Percentiles rank a stretch among this genome's conserved stretches.
Evolutionary conservation across 64 coral and sea anemone genomes (phyloP).

Genomic region (Montipora sp.): DNA sequence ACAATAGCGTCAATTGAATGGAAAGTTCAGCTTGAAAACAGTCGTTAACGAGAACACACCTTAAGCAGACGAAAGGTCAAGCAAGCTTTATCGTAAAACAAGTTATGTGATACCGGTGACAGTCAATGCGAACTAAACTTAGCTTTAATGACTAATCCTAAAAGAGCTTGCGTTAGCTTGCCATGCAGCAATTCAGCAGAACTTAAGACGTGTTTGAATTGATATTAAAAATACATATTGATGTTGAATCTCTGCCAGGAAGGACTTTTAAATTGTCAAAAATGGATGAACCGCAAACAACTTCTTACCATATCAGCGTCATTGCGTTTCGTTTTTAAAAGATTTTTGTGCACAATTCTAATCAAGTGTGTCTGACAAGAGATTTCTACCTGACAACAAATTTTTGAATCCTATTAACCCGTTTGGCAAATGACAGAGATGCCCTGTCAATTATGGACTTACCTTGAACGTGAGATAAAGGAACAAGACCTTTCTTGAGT

Average conservation of each 20-base stretch:
- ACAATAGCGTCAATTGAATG: neutral
- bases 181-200: neutral
- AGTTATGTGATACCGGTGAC: neutral
- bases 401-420: neutral
- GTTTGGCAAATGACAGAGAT: neutral
- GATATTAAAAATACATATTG: slow-evolving; percentile 8
- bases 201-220: neutral
- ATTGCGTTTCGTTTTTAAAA: neutral
- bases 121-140: neutral
- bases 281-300: slow-evolving; percentile 18
- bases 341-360: neutral
- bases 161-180: neutral
- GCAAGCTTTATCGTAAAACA: neutral
- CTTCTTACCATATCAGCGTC: slow-evolving; percentile 1
- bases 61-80: slow-evolving; percentile 17
- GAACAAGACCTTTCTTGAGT: no score
- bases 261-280: slow-evolving; percentile 4
- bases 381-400: neutral
- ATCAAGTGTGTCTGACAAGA: neutral
- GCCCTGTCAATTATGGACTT: neutral
- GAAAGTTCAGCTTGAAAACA: neutral
- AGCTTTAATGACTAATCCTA: neutral
- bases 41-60: neutral
- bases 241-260: neutral
- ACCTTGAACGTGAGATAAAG: neutral